Conservation (phyloP, 2,797 vertebrate species). For the Bradypodion pumilum region DNA sequence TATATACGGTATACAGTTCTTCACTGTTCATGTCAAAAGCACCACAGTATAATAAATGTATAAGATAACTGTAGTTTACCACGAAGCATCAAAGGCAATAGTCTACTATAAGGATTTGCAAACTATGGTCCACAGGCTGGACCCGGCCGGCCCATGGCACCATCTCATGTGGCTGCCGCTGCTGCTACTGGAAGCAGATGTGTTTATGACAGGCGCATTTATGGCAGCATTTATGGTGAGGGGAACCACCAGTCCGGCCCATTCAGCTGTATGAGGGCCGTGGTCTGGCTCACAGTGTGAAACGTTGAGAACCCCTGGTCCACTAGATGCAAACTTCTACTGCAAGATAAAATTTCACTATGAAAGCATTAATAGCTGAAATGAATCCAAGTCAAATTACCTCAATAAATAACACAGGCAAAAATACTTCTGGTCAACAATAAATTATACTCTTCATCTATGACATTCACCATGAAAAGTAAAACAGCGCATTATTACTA, state of each 20-base stretch:
- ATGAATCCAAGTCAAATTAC: background rate
- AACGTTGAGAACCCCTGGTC: too few species aligned
- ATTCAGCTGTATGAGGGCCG: too few species aligned
- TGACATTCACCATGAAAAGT: background rate
- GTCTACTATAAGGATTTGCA: too few species aligned
- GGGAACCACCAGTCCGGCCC: too few species aligned
- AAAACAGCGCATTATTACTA: background rate
- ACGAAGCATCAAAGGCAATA: background rate
- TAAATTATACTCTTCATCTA: background rate
- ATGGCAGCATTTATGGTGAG: too few species aligned
- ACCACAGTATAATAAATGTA: background rate
- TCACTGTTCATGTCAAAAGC: background rate
- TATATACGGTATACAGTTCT: background rate
- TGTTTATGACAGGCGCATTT: too few species aligned
- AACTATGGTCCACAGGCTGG: too few species aligned
- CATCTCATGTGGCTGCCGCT: too few species aligned
- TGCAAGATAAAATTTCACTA: background rate
- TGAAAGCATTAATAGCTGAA: background rate
- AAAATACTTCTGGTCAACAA: background rate
- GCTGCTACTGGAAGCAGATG: too few species aligned
- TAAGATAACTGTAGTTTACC: background rate
- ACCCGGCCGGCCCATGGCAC: too few species aligned
- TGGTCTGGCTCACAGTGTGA: too few species aligned
- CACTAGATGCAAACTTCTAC: background rate
- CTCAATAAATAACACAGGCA: background rate